These are phyloP conservation scores for Coryphaenoides rupestris DNA, from an alignment of 2,113 vertebrate genomes.

Conservation along the genomic window DNA sequence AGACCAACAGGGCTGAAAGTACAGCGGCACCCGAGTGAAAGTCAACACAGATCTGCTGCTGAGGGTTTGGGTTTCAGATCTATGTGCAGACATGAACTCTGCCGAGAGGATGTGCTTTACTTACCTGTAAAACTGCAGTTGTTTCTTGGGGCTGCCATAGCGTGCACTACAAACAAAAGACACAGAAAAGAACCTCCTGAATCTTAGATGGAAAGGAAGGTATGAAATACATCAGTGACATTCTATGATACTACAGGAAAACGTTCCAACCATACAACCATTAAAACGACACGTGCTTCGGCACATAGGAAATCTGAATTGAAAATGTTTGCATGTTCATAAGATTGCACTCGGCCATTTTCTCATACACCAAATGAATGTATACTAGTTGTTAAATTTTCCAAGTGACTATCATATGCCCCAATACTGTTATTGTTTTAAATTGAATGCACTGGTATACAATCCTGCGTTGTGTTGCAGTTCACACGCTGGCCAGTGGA, in stretches of 20 bases:
- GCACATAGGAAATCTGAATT: neutral
- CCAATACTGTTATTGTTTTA: neutral
- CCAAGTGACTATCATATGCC: too few relatives aligned
- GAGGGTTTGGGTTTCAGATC: too few relatives aligned
- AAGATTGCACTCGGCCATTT: too few relatives aligned
- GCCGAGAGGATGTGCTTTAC: constrained; percentile 38
- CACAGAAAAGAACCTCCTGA: neutral
- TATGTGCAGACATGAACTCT: neutral
- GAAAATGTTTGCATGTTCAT: too few relatives aligned
- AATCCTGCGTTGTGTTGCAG: neutral
- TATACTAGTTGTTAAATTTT: too few relatives aligned
- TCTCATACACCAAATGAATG: too few relatives aligned
- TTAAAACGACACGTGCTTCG: neutral
- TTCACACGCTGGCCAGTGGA: neutral
- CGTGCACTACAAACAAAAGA: constrained; percentile 48
- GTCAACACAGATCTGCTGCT: too few relatives aligned
- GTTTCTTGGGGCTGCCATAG: constrained; percentile 87
- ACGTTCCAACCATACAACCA: neutral
- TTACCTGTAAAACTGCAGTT: constrained; percentile 92
- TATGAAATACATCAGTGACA: neutral
- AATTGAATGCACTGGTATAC: neutral
- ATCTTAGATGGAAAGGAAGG: neutral
- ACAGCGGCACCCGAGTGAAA: too few relatives aligned
- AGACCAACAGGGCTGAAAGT: too few relatives aligned
- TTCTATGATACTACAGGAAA: neutral